phyloP scores from a whole-genome alignment of 2,888 invertebrate species.

The Diplolepis rosae region DNA sequence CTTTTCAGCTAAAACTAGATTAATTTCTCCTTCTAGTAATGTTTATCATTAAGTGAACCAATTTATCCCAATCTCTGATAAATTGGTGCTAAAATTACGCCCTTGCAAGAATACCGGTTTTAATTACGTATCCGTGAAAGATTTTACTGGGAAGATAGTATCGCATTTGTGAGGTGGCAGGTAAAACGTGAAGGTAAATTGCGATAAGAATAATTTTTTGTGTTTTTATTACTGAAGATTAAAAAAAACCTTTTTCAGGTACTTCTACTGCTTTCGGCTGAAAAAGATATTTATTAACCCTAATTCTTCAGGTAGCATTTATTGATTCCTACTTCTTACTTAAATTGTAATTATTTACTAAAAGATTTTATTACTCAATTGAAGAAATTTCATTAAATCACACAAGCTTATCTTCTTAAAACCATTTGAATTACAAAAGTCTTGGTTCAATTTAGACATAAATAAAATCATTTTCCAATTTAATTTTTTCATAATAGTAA shows the following conservation, averaged over 20 bases:
- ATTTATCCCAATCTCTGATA: slow-evolving; percentile 15
- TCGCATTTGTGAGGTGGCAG: slow-evolving; percentile 16
- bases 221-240: background rate
- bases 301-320: no score
- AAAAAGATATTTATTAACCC: no score
- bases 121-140: slow-evolving; percentile 27
- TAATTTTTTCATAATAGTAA: background rate
- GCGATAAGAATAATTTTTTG: background rate
- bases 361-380: no score
- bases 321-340: no score
- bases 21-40: slow-evolving; percentile 10
- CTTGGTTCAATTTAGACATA: background rate
- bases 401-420: no score
- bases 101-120: background rate
- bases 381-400: no score
- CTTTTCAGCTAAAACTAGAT: slow-evolving; percentile 20
- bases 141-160: slow-evolving; percentile 15
- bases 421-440: no score
- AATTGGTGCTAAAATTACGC: slow-evolving; percentile 22
- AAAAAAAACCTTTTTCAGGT: background rate
- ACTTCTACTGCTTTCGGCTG: background rate
- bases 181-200: slow-evolving; percentile 11
- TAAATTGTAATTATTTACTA: no score
- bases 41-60: slow-evolving; percentile 10
- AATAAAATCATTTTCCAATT: background rate